phyloP scores from a whole-genome alignment of 2,797 vertebrate genomes.

The Cyclopterus lumpus region DNA sequence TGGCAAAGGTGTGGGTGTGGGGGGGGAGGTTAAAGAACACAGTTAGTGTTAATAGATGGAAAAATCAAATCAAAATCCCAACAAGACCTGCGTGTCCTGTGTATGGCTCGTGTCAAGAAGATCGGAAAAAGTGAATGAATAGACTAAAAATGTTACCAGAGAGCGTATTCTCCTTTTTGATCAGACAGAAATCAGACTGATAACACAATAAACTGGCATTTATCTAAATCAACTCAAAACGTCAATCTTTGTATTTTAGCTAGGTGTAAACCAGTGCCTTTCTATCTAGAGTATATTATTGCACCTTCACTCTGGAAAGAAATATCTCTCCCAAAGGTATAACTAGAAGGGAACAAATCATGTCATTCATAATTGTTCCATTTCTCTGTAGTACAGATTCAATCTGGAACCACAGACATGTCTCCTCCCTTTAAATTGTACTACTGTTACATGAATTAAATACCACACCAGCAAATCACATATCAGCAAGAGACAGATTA shows the following conservation, averaged over 20 bases:
- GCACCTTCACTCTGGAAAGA: background rate
- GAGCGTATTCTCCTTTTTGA: background rate
- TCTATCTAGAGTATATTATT: background rate
- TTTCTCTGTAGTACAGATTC: slow-evolving; percentile 25
- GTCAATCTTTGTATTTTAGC: background rate
- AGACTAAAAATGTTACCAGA: background rate
- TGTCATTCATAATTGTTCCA: slow-evolving; percentile 29
- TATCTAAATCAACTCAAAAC: background rate
- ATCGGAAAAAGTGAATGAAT: background rate
- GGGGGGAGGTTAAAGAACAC: background rate
- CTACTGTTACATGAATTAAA: background rate
- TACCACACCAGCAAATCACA: background rate
- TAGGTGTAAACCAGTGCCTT: background rate
- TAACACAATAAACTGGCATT: background rate
- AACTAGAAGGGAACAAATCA: slow-evolving; percentile 8
- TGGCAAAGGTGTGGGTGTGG: slow-evolving; percentile 36
- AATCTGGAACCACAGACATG: slow-evolving; percentile 1
- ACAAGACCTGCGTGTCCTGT: background rate
- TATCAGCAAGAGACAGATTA: background rate
- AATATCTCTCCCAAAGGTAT: background rate
- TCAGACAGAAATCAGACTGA: background rate
- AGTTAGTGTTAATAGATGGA: background rate
- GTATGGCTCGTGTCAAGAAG: background rate
- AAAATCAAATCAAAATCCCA: background rate
- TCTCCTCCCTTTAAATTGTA: background rate